Conservation (phyloP, 2,888 invertebrate species). For the Selenia dentaria region DNA sequence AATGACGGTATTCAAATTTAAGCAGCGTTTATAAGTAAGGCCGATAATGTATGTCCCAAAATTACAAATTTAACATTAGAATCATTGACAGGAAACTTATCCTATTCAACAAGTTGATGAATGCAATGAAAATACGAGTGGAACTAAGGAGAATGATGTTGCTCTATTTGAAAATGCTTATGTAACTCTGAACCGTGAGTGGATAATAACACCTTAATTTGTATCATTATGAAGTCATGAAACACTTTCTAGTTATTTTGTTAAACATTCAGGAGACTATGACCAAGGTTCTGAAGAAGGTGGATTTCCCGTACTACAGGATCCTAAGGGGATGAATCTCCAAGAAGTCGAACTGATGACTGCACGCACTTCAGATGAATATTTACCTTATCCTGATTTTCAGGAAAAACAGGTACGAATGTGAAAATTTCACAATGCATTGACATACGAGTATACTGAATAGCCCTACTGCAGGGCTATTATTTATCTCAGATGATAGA, state of each 20-base stretch:
- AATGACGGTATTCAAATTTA: no score
- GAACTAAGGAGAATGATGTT: slow-evolving; percentile 41
- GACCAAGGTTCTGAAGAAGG: slow-evolving; percentile 72
- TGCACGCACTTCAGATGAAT: slow-evolving; percentile 49
- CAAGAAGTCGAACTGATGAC: slow-evolving; percentile 68
- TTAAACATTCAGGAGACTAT: slow-evolving; percentile 58
- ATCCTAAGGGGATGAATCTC: slow-evolving; percentile 61
- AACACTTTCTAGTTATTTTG: no score
- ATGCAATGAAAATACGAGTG: slow-evolving; percentile 17
- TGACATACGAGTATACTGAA: no score
- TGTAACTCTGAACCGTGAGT: slow-evolving; percentile 69
- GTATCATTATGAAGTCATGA: neutral
- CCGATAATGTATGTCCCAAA: no score
- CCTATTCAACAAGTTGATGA: slow-evolving; percentile 5
- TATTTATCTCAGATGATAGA: no score
- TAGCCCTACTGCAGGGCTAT: no score
- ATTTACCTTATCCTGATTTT: slow-evolving; percentile 26
- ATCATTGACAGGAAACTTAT: neutral
- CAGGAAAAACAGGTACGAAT: slow-evolving; percentile 10
- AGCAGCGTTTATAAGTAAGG: no score
- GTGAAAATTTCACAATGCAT: no score
- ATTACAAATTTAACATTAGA: no score
- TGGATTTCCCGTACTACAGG: slow-evolving; percentile 55
- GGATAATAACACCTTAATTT: neutral
- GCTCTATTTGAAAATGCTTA: slow-evolving; percentile 57